Base-by-base conservation (phyloP, 2,888 invertebrate species). In the Limnephilus marmoratus region DNA sequence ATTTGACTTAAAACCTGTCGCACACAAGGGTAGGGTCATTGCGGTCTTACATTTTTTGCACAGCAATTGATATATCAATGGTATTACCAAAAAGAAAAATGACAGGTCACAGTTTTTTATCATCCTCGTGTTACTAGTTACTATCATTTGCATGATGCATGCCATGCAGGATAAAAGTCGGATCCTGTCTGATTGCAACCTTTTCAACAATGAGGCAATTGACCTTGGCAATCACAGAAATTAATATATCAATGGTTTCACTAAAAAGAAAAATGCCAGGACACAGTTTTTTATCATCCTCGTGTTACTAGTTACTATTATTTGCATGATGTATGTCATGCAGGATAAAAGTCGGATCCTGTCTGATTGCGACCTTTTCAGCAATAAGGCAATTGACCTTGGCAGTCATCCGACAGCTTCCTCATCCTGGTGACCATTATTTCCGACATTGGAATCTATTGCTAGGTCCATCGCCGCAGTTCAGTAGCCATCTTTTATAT, bases 321-420 rank as follows among this genome's bases (percentile, higher is more conserved):
- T 68, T 68, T 68, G 9, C 7, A 7, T 18, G 68, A 53, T 53
- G 53, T 3, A 68, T 11, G 49, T 4, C 49, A 4, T 24, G 68
- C 24, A 68, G n/a, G 68, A 68, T 68, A 68, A 68, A 68, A 68
- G 68, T 68, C 68, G 11, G 68, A 68, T 68, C 68, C 68, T 68
- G 68, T 68, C n/a, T n/a, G 68, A 68, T 68, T 24, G 68, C 68
- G 68, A 85, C 37, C 31, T 34, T 41, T 85, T 41, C 37, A 31
- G 85, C 85, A 85, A 41, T 85, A 34, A 41, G 18, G 37, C 85
- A 82, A 34, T 85, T 85, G 41, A 37, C 85, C 85, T 85, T 85
- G 31, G 34, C 85, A 85, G 41, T 85, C 85, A 85, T 41, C 85
- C n/a, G 85, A 18, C 85, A 85, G 37, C 85, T 85, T 85, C 85